Evolutionary conservation across 2,888 invertebrate species (phyloP).

Genomic region (Apamea anceps): DNA sequence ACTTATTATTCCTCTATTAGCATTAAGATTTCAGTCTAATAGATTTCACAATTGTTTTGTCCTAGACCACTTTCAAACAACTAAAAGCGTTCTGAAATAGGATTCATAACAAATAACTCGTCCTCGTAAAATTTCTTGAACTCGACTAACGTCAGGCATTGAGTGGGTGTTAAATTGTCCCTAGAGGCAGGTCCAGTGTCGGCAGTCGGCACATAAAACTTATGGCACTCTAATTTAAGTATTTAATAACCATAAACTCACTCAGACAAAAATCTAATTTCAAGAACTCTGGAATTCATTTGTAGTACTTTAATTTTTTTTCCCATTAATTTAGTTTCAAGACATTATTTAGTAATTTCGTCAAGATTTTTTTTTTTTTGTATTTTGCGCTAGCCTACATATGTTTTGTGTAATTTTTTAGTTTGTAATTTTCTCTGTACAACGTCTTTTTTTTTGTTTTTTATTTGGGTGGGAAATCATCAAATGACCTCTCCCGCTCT

Average conservation of each 20-base stretch:
- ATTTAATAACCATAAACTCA: constrained; percentile 35
- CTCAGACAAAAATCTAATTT: neutral
- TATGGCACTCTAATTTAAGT: constrained; percentile 27
- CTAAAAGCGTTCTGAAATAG: neutral
- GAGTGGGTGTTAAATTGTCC: constrained; percentile 22
- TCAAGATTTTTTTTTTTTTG: no score
- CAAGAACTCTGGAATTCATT: neutral
- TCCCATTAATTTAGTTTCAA: no score
- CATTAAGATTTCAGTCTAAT: neutral
- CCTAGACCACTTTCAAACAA: constrained; percentile 2
- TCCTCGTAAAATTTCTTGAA: constrained; percentile 22
- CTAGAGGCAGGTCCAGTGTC: constrained; percentile 9
- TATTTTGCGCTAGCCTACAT: no score
- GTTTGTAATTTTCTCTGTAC: no score
- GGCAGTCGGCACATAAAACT: constrained; percentile 1
- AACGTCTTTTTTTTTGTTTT: no score
- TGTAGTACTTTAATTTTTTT: neutral
- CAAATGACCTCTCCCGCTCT: no score
- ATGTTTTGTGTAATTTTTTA: no score
- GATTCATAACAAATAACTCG: neutral
- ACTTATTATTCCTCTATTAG: neutral
- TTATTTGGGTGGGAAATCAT: no score
- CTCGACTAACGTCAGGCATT: neutral
- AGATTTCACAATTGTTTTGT: neutral
- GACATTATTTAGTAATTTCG: no score